Evolutionary conservation across 1,140 invertebrate genomes (phyloP).

Genomic region (Glossosoma conforme): DNA sequence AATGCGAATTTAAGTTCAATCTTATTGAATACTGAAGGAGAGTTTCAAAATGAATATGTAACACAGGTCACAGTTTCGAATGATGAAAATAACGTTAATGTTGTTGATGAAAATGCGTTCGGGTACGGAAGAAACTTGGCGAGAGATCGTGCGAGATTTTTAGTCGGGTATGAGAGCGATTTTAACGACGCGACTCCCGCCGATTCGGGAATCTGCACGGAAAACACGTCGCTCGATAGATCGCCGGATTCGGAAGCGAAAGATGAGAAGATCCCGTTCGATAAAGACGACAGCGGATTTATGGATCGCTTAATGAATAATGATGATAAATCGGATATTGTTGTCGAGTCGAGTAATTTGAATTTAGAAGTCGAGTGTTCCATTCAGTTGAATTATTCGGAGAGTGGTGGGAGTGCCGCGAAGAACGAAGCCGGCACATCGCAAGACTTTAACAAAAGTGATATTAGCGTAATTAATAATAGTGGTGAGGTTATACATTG

Average conservation of each 20-base stretch:
- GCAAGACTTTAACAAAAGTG: slow-evolving; percentile 32
- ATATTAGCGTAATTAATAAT: slow-evolving; percentile 28
- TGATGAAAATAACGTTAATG: slow-evolving; percentile 28
- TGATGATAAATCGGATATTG: no score
- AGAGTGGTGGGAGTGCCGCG: slow-evolving; percentile 15
- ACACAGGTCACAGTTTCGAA: slow-evolving; percentile 1
- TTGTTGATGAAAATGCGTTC: slow-evolving; percentile 32
- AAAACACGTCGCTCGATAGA: slow-evolving; percentile 63
- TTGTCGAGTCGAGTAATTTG: no score
- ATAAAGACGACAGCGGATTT: no score
- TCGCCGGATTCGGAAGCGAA: slow-evolving; percentile 51
- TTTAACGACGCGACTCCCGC: slow-evolving; percentile 47
- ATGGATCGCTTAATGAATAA: no score
- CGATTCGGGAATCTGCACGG: slow-evolving; percentile 67
- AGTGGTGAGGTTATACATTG: slow-evolving; percentile 25
- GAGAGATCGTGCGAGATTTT: slow-evolving; percentile 50
- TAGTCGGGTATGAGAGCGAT: slow-evolving; percentile 47
- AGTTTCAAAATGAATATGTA: slow-evolving; percentile 38
- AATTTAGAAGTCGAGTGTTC: no score
- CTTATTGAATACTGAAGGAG: slow-evolving; percentile 50
- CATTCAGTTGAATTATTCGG: slow-evolving; percentile 21
- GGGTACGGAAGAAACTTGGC: slow-evolving; percentile 38
- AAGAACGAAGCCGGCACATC: slow-evolving; percentile 46
- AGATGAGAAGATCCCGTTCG: no score
- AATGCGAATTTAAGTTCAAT: slow-evolving; percentile 63